Percentiles rank a stretch among this genome's conserved stretches.
These are phyloP conservation scores for Ianthella basta DNA, from an alignment of 37 sponge, comb jelly and placozoan genomes.

Conservation along the genomic window DNA sequence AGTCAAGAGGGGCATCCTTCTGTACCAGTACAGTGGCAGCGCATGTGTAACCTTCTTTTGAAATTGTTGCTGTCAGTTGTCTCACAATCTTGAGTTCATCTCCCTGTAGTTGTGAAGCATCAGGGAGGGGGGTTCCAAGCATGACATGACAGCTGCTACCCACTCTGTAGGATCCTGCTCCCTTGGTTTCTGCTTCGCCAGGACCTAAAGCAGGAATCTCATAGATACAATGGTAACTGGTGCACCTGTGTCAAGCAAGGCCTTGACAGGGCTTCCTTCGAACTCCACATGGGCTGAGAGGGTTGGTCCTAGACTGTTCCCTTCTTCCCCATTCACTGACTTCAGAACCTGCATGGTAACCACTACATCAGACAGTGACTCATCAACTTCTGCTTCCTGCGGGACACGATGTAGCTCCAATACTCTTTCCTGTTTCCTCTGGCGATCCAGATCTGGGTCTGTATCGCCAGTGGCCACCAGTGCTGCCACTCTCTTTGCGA, in stretches of 20 bases:
- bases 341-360: slow-evolving; percentile 19
- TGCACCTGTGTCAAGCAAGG: slow-evolving; percentile 60
- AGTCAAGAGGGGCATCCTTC: slow-evolving; percentile 20
- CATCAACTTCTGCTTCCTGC: slow-evolving; percentile 24
- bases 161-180: background rate
- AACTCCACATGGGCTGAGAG: slow-evolving; percentile 21
- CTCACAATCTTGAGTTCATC: background rate
- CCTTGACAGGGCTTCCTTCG: slow-evolving; percentile 35
- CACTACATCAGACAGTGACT: slow-evolving; percentile 10
- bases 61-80: background rate
- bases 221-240: slow-evolving; percentile 54
- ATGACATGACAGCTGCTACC: background rate
- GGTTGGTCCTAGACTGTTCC: slow-evolving; percentile 40
- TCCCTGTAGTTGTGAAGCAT: slow-evolving; percentile 20
- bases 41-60: background rate
- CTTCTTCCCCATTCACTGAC: background rate
- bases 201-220: slow-evolving; percentile 4
- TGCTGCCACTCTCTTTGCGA: too few relatives aligned
- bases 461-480: too few relatives aligned
- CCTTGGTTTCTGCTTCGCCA: background rate
- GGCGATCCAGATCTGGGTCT: too few relatives aligned
- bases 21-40: slow-evolving; percentile 18
- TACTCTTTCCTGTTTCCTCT: background rate
- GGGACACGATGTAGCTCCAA: background rate
- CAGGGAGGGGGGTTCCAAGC: slow-evolving; percentile 1